These are phyloP conservation scores for Aplocera efformata DNA, from an alignment of 2,888 invertebrate species.

Conservation along the genomic window DNA sequence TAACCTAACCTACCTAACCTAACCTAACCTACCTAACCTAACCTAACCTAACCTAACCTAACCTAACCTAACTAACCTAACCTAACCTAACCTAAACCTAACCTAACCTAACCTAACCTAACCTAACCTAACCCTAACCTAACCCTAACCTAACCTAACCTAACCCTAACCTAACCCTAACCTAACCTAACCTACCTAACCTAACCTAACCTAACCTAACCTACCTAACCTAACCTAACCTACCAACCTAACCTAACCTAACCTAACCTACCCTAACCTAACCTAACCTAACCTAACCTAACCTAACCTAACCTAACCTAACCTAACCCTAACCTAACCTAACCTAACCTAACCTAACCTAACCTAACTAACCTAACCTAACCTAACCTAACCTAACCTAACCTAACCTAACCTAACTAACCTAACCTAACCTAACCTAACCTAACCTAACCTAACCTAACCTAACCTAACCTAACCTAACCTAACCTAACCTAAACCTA, in stretches of 20 bases:
- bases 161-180: slow-evolving; percentile 1
- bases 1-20: slow-evolving; percentile 1
- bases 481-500: slow-evolving; percentile 1
- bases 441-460: slow-evolving; percentile 1
- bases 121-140: slow-evolving; percentile 1
- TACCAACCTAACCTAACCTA: not conserved
- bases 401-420: slow-evolving; percentile 1
- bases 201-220: slow-evolving; percentile 1
- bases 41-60: slow-evolving; percentile 1
- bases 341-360: slow-evolving; percentile 1
- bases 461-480: slow-evolving; percentile 1
- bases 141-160: slow-evolving; percentile 1
- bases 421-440: slow-evolving; percentile 1
- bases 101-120: slow-evolving; percentile 1
- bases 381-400: slow-evolving; percentile 1
- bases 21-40: slow-evolving; percentile 1
- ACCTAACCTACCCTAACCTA: not conserved
- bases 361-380: slow-evolving; percentile 1
- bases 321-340: slow-evolving; percentile 1
- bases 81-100: slow-evolving; percentile 1
- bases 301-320: slow-evolving; percentile 1
- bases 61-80: slow-evolving; percentile 1
- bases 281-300: slow-evolving; percentile 1
- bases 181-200: slow-evolving; percentile 1
- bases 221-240: slow-evolving; percentile 1